Conservation (phyloP, 2,888 invertebrate species). For the Lutraria lutraria region DNA sequence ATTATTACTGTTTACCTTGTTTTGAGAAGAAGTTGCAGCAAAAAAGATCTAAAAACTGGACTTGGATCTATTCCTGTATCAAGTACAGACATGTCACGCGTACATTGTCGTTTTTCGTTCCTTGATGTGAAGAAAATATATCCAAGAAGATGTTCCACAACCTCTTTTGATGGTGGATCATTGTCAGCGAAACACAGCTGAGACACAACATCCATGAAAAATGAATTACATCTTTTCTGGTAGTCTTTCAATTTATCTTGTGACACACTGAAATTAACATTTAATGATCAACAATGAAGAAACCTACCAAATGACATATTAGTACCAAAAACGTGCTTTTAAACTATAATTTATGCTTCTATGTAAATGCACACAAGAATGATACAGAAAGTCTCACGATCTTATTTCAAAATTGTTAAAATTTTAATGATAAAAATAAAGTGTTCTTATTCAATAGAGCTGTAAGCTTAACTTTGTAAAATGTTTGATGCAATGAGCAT, state of each 20-base stretch:
- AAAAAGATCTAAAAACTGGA: conserved; percentile 82
- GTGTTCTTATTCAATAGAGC: neutral
- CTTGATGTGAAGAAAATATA: conserved; percentile 68
- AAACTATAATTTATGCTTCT: neutral
- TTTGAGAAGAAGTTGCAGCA: conserved; percentile 80
- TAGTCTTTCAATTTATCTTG: conserved; percentile 65
- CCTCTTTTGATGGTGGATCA: conserved; percentile 70
- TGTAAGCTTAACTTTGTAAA: neutral
- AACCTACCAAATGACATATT: neutral
- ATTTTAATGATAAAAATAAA: neutral
- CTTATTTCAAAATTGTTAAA: neutral
- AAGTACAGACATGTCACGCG: conserved; percentile 69
- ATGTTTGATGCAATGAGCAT: too few relatives aligned
- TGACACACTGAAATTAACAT: conserved; percentile 48
- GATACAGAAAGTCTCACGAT: neutral
- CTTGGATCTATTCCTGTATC: conserved; percentile 79
- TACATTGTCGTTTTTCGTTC: conserved; percentile 20
- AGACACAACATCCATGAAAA: conserved; percentile 80
- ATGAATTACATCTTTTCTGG: conserved; percentile 75
- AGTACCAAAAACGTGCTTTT: neutral
- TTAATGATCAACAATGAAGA: too few relatives aligned
- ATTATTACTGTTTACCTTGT: conserved; percentile 72
- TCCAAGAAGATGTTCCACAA: conserved; percentile 72
- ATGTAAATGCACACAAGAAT: neutral
- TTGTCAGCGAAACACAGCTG: conserved; percentile 76